These are phyloP conservation scores for Drosophila eugracilis DNA, from an alignment of 1,140 invertebrate genomes.

Conservation along the genomic window DNA sequence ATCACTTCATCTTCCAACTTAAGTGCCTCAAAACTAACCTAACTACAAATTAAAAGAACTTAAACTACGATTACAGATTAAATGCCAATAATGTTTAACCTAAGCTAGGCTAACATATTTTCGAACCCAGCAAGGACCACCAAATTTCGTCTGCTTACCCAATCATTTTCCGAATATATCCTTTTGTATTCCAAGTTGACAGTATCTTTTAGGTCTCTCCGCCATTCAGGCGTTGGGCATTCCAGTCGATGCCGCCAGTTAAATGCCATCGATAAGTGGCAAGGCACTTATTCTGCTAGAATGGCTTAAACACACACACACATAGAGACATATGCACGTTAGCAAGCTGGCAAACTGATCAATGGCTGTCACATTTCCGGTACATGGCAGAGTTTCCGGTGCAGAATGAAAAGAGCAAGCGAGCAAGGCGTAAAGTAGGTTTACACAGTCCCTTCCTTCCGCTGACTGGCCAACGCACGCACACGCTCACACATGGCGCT, in stretches of 20 bases:
- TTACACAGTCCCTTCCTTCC: constrained; percentile 60
- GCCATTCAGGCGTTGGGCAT: constrained; percentile 9
- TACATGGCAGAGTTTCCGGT: constrained; percentile 59
- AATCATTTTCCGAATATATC: too few species aligned
- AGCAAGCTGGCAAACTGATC: constrained; percentile 53
- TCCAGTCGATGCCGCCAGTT: constrained; percentile 33
- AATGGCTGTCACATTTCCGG: constrained; percentile 74
- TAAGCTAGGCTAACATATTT: too few species aligned
- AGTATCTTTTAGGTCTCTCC: constrained; percentile 13
- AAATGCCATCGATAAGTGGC: constrained; percentile 49
- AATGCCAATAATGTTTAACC: too few species aligned
- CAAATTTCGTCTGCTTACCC: too few species aligned
- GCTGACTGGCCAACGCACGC: constrained; percentile 1
- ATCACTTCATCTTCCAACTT: too few species aligned
- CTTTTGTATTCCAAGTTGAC: constrained; percentile 4
- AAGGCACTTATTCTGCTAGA: constrained; percentile 16
- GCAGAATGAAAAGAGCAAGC: too few species aligned
- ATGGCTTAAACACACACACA: constrained; percentile 13
- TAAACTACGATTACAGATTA: too few species aligned
- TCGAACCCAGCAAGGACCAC: not conserved
- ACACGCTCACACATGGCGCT: not conserved
- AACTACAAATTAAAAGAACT: too few species aligned
- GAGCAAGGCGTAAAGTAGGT: constrained; percentile 45
- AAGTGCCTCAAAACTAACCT: too few species aligned
- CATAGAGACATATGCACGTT: constrained; percentile 11